These are phyloP conservation scores for Benthochromis sp. DNA, from an alignment of 2,113 vertebrate genomes.

Conservation along the genomic window DNA sequence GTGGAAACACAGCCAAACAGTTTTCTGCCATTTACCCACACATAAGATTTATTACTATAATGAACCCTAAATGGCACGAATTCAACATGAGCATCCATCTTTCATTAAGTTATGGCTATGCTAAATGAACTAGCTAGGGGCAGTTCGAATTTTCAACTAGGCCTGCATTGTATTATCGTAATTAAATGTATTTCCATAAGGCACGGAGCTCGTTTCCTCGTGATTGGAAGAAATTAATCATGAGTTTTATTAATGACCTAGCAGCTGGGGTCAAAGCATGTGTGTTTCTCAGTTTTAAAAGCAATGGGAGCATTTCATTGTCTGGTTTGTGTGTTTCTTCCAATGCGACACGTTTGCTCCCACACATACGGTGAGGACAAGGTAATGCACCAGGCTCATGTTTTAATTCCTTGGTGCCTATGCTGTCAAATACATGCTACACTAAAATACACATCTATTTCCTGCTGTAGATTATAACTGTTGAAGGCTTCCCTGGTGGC, in stretches of 20 bases:
- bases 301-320: background rate
- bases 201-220: background rate
- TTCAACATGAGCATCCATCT: conserved; percentile 50
- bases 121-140: conserved; percentile 36
- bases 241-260: background rate
- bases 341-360: background rate
- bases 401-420: background rate
- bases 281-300: background rate
- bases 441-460: conserved; percentile 19
- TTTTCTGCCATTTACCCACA: conserved; percentile 15
- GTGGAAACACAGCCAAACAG: conserved; percentile 16
- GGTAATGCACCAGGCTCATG: background rate
- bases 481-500: conserved; percentile 10
- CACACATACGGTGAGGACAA: background rate
- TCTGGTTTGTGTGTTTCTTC: background rate
- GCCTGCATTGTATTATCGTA: conserved; percentile 29
- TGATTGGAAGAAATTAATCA: conserved; percentile 32
- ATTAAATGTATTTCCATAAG: conserved; percentile 49
- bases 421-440: background rate
- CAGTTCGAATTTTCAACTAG: conserved; percentile 4
- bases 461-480: background rate
- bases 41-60: conserved; percentile 45
- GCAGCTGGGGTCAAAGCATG: conserved; percentile 1
- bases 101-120: conserved; percentile 35
- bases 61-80: conserved; percentile 42